Evolutionary conservation across 1,140 invertebrate genomes (phyloP).

Genomic region (Drosophila obscura): DNA sequence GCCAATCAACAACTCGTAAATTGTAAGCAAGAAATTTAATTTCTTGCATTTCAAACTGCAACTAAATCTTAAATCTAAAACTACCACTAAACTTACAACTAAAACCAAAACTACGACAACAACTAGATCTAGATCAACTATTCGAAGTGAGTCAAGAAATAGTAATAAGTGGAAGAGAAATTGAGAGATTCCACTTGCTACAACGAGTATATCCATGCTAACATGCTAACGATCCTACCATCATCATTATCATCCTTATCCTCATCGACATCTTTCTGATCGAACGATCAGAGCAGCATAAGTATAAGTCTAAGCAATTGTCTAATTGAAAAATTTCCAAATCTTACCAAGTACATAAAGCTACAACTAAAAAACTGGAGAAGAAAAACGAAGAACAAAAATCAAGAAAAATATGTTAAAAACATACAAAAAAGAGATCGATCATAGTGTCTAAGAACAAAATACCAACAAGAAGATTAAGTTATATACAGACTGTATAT

Average conservation of each 20-base stretch:
- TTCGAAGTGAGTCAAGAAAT: no score
- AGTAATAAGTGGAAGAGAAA: no score
- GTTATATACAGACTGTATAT: constrained; percentile 52
- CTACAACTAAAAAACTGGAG: constrained; percentile 15
- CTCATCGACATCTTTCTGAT: background rate
- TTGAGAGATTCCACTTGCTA: no score
- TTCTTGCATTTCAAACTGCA: constrained; percentile 61
- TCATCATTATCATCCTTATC: constrained; percentile 15
- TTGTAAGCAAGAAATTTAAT: constrained; percentile 72
- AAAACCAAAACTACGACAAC: constrained; percentile 19
- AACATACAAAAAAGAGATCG: constrained; percentile 61
- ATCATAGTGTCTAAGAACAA: constrained; percentile 8
- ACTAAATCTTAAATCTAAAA: constrained; percentile 5
- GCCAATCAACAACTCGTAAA: constrained; percentile 46
- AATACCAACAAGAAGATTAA: constrained; percentile 46
- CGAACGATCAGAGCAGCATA: constrained; percentile 35
- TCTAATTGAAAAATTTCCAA: constrained; percentile 66
- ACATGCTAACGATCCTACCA: background rate
- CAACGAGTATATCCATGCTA: no score
- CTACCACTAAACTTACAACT: constrained; percentile 12
- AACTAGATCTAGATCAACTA: constrained; percentile 14
- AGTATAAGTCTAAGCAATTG: constrained; percentile 26
- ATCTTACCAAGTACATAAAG: constrained; percentile 39
- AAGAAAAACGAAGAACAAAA: constrained; percentile 10
- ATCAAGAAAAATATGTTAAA: constrained; percentile 60